Percentiles rank a stretch among this genome's conserved stretches.
Conservation (phyloP, 2,888 invertebrate species). For the Tuberolachnus salignus region DNA sequence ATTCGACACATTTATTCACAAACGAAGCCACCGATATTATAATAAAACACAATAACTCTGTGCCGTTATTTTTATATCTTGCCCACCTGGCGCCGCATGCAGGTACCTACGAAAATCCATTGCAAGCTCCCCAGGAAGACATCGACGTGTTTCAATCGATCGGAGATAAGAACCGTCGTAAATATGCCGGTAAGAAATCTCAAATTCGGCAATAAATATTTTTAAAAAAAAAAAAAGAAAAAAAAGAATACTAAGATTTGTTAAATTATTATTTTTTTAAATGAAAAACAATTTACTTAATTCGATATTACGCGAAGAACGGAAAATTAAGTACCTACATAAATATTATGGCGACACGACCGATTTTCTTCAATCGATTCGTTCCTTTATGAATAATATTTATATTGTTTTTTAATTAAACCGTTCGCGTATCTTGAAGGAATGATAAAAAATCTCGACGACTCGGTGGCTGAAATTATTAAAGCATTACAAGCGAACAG, state of each 20-base stretch:
- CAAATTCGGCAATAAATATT: no score
- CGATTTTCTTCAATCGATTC: no score
- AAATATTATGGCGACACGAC: no score
- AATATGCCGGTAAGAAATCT: constrained; percentile 74
- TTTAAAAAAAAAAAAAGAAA: no score
- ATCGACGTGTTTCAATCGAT: constrained; percentile 73
- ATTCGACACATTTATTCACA: constrained; percentile 73
- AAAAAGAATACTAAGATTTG: no score
- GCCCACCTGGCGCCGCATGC: constrained; percentile 74
- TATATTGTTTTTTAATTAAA: no score
- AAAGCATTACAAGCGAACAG: constrained; percentile 70
- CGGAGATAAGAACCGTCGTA: constrained; percentile 69
- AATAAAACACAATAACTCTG: constrained; percentile 64
- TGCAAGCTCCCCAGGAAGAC: constrained; percentile 76
- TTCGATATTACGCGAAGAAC: no score
- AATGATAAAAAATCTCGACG: constrained; percentile 83
- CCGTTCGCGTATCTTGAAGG: constrained; percentile 64
- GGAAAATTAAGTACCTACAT: no score
- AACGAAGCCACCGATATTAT: constrained; percentile 71
- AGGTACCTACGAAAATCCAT: constrained; percentile 68
- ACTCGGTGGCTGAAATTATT: constrained; percentile 80
- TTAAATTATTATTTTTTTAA: no score
- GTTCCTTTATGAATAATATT: no score
- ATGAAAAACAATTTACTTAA: no score
- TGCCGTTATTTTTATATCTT: constrained; percentile 73